phyloP scores from a whole-genome alignment of 2,888 invertebrate genomes.

The Callimorpha dominula region DNA sequence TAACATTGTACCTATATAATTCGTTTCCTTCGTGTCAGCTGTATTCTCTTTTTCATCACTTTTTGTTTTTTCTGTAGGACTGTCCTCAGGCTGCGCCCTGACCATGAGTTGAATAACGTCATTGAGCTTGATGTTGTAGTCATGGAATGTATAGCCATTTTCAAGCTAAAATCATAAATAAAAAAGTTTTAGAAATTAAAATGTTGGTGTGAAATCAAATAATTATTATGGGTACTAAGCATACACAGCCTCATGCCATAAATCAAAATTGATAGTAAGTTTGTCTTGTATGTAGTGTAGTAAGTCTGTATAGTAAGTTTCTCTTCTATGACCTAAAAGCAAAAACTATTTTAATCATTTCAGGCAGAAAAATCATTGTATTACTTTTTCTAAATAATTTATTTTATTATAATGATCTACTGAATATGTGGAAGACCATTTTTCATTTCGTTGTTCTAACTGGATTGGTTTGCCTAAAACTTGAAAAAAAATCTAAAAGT shows the following conservation, averaged over 20 bases:
- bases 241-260: no score
- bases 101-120: conserved; percentile 91
- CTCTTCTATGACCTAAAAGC: no score
- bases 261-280: no score
- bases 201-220: no score
- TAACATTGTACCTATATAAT: conserved; percentile 51
- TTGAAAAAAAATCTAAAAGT: no score
- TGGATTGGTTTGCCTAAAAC: no score
- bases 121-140: conserved; percentile 92
- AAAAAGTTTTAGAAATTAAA: neutral
- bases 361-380: neutral
- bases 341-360: no score
- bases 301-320: no score
- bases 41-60: conserved; percentile 44
- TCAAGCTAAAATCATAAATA: conserved; percentile 83
- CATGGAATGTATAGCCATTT: conserved; percentile 90
- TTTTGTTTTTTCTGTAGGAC: conserved; percentile 36
- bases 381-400: neutral
- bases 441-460: no score
- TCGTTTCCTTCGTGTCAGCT: conserved; percentile 47
- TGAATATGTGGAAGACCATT: no score
- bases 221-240: no score
- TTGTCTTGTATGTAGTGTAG: no score
- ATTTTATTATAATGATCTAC: neutral
- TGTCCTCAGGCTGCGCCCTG: conserved; percentile 58